A percentile compares a stretch with the other conserved stretches of the same genome.
phyloP scores from a whole-genome alignment of 2,797 vertebrate species.

The Hybognathus amarus region DNA sequence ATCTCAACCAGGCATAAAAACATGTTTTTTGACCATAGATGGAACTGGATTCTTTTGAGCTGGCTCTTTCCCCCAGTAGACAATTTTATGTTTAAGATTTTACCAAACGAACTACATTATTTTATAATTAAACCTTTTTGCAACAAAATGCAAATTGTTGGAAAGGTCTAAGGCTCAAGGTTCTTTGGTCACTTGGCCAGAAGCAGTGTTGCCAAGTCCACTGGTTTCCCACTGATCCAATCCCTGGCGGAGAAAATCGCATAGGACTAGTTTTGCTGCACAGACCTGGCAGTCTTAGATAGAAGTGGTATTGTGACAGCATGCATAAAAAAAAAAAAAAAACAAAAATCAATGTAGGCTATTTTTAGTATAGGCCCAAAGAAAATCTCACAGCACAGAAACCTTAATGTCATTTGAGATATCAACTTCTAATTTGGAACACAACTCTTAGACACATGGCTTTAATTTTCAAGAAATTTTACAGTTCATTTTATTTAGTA shows the following conservation, averaged over 20 bases:
- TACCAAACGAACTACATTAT: not conserved
- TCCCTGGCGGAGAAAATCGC: not conserved
- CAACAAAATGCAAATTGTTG: not conserved
- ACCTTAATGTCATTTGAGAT: not conserved
- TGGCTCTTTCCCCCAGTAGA: not conserved
- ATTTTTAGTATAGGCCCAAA: not conserved
- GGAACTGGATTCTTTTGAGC: not conserved
- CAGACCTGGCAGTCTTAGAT: not conserved
- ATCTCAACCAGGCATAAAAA: no score
- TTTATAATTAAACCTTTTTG: not conserved
- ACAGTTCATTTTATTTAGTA: not conserved
- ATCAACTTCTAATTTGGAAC: not conserved
- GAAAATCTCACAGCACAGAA: not conserved
- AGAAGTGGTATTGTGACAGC: not conserved
- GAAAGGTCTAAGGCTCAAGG: not conserved
- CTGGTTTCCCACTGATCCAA: not conserved
- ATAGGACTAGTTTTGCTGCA: not conserved
- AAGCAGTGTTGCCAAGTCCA: not conserved
- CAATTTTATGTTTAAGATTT: not conserved
- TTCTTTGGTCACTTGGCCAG: not conserved
- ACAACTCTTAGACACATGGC: not conserved
- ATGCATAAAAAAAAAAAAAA: not conserved
- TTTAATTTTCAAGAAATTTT: not conserved
- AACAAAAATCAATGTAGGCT: not conserved
- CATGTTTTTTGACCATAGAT: no score